These are phyloP conservation scores for Drosophila demipolita DNA, from an alignment of 2,888 invertebrate genomes.

Conservation along the genomic window DNA sequence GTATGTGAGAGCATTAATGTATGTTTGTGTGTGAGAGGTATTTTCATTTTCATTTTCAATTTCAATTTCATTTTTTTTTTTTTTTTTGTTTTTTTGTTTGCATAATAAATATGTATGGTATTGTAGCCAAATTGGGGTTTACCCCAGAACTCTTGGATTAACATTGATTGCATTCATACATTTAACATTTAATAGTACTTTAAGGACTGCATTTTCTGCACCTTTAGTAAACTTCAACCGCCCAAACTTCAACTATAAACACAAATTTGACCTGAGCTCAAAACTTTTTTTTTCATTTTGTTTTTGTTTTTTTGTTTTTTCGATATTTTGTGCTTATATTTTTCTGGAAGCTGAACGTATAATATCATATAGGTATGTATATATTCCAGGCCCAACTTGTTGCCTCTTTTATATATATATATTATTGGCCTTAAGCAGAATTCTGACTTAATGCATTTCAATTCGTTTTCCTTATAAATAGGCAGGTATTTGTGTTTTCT, in stretches of 20 bases:
- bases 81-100: neutral
- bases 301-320: conserved; percentile 1
- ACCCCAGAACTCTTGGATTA: conserved; percentile 36
- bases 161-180: conserved; percentile 50
- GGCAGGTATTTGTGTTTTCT: conserved; percentile 8
- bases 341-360: conserved; percentile 44
- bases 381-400: conserved; percentile 1
- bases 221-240: neutral
- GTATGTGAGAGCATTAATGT: conserved; percentile 7
- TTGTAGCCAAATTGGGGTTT: conserved; percentile 41
- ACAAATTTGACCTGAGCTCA: conserved; percentile 53
- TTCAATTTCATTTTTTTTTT: neutral
- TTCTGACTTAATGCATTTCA: conserved; percentile 3
- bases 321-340: neutral
- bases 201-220: conserved; percentile 8
- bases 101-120: conserved; percentile 39
- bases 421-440: neutral
- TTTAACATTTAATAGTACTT: conserved; percentile 36
- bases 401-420: neutral
- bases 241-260: conserved; percentile 12
- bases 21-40: conserved; percentile 39
- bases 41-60: conserved; percentile 7
- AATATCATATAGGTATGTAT: conserved; percentile 36
- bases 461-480: neutral
- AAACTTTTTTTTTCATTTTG: conserved; percentile 5